A percentile compares a stretch with the other conserved stretches of the same genome.
Evolutionary conservation across 2,888 invertebrate species (phyloP).

Genomic region (Panorpa germanica): DNA sequence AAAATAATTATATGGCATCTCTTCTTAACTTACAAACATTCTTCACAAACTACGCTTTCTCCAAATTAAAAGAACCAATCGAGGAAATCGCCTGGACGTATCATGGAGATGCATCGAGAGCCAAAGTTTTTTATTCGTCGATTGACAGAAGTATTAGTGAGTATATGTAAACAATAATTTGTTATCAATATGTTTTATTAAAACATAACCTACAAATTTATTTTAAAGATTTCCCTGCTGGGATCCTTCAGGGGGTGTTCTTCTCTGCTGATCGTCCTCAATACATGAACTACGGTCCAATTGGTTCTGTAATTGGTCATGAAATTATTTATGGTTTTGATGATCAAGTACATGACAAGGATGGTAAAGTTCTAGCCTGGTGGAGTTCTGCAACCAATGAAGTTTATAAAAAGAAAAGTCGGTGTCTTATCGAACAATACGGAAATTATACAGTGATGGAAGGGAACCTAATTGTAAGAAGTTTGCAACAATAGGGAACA

Average conservation of each 20-base stretch:
- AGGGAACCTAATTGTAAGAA: slow-evolving; percentile 49
- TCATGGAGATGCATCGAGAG: slow-evolving; percentile 56
- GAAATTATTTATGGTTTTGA: slow-evolving; percentile 75
- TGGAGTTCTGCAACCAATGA: slow-evolving; percentile 63
- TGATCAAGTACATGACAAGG: slow-evolving; percentile 54
- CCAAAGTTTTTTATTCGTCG: slow-evolving; percentile 60
- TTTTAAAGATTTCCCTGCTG: slow-evolving; percentile 63
- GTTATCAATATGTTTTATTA: no score
- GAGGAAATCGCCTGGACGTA: slow-evolving; percentile 62
- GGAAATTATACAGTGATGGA: slow-evolving; percentile 63
- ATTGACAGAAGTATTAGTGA: slow-evolving; percentile 64
- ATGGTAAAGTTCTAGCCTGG: slow-evolving; percentile 75
- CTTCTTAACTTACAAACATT: slow-evolving; percentile 40
- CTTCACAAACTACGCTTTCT: slow-evolving; percentile 50
- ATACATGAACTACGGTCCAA: slow-evolving; percentile 73
- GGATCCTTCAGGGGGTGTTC: slow-evolving; percentile 71
- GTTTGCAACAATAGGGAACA: no score
- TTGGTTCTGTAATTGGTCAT: slow-evolving; percentile 70
- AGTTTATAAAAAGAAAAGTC: slow-evolving; percentile 55
- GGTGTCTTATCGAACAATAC: slow-evolving; percentile 77
- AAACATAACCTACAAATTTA: slow-evolving; percentile 1
- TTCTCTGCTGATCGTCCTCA: slow-evolving; percentile 64
- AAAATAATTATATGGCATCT: slow-evolving; percentile 2
- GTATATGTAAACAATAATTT: no score
- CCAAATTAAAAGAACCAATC: slow-evolving; percentile 45